Evolutionary conservation across 1,140 invertebrate genomes (phyloP), one percentile per base, ranked within the genome.

Genomic region (Pomacea maculata): DNA sequence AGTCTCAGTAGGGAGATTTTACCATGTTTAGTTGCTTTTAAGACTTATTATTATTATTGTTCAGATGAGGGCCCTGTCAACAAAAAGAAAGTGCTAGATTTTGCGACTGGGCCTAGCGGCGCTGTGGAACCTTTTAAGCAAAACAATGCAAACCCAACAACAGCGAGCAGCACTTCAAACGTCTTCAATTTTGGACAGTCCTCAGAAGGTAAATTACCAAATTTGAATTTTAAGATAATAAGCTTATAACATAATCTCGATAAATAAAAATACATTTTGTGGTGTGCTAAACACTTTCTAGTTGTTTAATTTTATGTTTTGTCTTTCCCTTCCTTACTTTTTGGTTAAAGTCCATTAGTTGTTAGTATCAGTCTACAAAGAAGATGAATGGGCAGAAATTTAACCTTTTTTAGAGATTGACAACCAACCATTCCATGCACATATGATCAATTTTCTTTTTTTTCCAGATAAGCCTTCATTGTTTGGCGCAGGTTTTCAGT

Each of bases 151-250:
- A n/a, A 45, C 34, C 8, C 77, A n/a, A 65, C 77, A n/a, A 65
- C 34, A 14, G 77, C 67, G 6, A 67, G 65, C 5, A 57, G 14
- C 6, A 71, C 54, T 4, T 61, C 57, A 11, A 57, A 52, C 67
- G 5, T 70, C 11, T 78, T 78, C 65, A 78, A 78, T 15, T 78
- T 78, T 45, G 63, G n/a, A 6, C 77, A 70, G 15, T 15, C 77
- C 17, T 71, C 77, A 67, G 65, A 78, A 17, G 77, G 77, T 78
- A 57, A 70, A 67, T 70, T n/a, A 14, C 45, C 55, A n/a, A 52
- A 57, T n/a, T 61, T 21, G 14, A n/a, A 15, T 76, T 21, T 76
- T 61, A n/a, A 65, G 64, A 65, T 17, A n/a, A 65, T 17, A 17
- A 65, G 17, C 7, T n/a, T n/a, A 17, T 19, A 17, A 19, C 17